Conservation (phyloP, 1,140 invertebrate genomes). For the Drosophila pseudoananassae region DNA sequence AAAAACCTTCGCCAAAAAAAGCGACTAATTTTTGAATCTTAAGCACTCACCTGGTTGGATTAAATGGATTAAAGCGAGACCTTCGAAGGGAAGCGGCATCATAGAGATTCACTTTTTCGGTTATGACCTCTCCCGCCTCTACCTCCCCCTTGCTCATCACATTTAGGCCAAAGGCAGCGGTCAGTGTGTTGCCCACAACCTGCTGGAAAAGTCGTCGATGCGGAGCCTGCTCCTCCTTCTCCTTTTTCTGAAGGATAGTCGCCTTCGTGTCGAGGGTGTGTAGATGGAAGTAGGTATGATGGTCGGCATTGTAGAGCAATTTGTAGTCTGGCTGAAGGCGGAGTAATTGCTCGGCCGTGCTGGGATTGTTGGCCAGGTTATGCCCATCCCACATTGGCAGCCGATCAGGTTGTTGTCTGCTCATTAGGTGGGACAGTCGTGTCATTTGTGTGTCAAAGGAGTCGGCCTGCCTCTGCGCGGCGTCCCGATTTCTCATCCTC, state of each 20-base stretch:
- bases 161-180: slow-evolving; percentile 73
- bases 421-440: slow-evolving; percentile 44
- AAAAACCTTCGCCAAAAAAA: not conserved
- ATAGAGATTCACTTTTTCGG: slow-evolving; percentile 67
- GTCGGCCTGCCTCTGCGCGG: slow-evolving; percentile 35
- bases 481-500: slow-evolving; percentile 20
- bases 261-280: slow-evolving; percentile 43
- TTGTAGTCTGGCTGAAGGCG: slow-evolving; percentile 73
- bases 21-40: not conserved
- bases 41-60: slow-evolving; percentile 73
- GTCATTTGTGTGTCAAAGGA: slow-evolving; percentile 59
- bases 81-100: slow-evolving; percentile 70
- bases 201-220: slow-evolving; percentile 56
- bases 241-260: not conserved
- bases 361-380: slow-evolving; percentile 24
- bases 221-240: not conserved
- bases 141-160: slow-evolving; percentile 21
- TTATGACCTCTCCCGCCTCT: slow-evolving; percentile 30
- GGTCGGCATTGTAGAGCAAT: slow-evolving; percentile 78
- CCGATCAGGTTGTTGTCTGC: slow-evolving; percentile 23
- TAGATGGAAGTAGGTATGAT: slow-evolving; percentile 75
- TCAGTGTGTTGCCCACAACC: slow-evolving; percentile 66
- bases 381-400: slow-evolving; percentile 63
- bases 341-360: slow-evolving; percentile 63
- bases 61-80: slow-evolving; percentile 77